A percentile compares a stretch with the other conserved stretches of the same genome.
Conservation (phyloP, 2,888 invertebrate species). For the Coelinius sp. region DNA sequence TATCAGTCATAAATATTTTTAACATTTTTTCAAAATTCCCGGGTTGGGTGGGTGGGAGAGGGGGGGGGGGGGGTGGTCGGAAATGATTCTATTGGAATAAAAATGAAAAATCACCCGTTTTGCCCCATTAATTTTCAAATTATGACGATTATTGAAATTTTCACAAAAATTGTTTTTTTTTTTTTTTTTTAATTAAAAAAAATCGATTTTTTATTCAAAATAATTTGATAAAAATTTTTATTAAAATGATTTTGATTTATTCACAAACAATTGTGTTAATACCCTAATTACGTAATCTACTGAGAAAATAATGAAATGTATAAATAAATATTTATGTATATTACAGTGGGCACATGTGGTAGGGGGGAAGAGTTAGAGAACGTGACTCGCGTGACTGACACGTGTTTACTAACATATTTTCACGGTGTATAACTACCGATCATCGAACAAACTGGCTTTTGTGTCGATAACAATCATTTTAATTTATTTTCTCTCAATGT, state of each 20-base stretch:
- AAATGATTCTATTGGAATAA: not conserved
- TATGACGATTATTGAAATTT: too few relatives aligned
- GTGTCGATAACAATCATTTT: not conserved
- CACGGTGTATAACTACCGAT: not conserved
- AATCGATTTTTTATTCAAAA: too few relatives aligned
- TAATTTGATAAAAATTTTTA: too few relatives aligned
- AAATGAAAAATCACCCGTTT: not conserved
- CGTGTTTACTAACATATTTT: constrained; percentile 1
- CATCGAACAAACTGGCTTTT: not conserved
- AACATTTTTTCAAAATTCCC: not conserved
- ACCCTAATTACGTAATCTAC: not conserved
- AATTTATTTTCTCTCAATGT: not conserved
- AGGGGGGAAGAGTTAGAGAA: not conserved
- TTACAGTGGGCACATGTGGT: not conserved
- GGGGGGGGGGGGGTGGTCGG: not conserved
- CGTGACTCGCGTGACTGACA: constrained; percentile 29
- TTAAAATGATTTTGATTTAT: not conserved
- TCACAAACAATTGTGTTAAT: not conserved
- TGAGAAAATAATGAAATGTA: not conserved
- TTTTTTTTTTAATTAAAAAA: too few relatives aligned
- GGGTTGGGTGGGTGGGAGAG: too few relatives aligned
- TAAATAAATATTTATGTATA: not conserved
- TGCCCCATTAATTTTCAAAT: too few relatives aligned
- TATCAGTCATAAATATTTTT: not conserved
- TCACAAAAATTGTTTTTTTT: too few relatives aligned